Evolutionary conservation across 2,113 vertebrate species (phyloP).

Genomic region (Brachionichthys hirsutus): DNA sequence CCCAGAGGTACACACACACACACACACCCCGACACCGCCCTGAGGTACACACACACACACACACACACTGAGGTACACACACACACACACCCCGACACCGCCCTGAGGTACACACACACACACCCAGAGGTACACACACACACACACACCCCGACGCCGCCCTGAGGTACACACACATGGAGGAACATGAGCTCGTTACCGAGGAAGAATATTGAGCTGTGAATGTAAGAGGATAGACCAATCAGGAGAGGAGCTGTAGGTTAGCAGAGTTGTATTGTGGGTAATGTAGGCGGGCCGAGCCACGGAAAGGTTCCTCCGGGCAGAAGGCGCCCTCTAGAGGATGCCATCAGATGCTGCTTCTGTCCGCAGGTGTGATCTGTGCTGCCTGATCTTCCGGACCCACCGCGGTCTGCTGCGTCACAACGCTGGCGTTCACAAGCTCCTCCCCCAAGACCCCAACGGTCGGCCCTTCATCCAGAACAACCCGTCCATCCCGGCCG

Average conservation of each 20-base stretch:
- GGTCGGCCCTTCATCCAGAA: conserved; percentile 97
- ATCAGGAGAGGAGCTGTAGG: background rate
- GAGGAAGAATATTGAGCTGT: conserved; percentile 59
- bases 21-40: conserved; percentile 54
- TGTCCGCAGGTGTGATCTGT: conserved; percentile 86
- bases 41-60: conserved; percentile 60
- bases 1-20: conserved; percentile 59
- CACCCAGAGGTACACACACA: too few species aligned
- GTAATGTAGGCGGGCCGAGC: background rate
- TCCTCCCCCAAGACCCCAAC: conserved; percentile 88
- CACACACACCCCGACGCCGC: too few species aligned
- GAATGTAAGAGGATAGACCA: conserved; percentile 65
- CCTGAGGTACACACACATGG: too few species aligned
- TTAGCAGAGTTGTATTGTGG: background rate
- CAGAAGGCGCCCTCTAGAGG: too few species aligned
- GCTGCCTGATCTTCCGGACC: conserved; percentile 93
- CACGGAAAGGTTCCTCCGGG: too few species aligned
- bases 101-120: background rate
- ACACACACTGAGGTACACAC: background rate
- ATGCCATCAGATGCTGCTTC: too few species aligned
- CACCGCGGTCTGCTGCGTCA: conserved; percentile 91
- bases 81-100: background rate
- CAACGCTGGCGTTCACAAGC: conserved; percentile 91
- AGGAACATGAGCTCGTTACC: too few species aligned
- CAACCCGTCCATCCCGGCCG: conserved; percentile 94